Evolutionary conservation across 1,140 invertebrate species (phyloP).

Genomic region (Apis florea): DNA sequence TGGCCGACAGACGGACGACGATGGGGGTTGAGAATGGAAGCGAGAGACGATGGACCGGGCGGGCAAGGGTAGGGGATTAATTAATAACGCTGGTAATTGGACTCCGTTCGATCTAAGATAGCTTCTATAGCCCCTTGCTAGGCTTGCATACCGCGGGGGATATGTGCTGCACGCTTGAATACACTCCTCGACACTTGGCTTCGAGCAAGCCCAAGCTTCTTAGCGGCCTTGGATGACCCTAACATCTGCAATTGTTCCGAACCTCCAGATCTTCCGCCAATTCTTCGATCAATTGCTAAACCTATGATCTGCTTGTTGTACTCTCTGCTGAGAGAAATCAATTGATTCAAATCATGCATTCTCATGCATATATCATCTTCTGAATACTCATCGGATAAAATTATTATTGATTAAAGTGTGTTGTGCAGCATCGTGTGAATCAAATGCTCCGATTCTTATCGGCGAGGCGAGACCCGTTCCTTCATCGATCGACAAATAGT

Average conservation of each 20-base stretch:
- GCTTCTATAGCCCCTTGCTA: slow-evolving; percentile 61
- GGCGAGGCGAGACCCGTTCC: background rate
- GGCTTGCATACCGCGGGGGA: slow-evolving; percentile 58
- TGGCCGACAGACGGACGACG: slow-evolving; percentile 69
- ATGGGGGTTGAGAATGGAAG: slow-evolving; percentile 69
- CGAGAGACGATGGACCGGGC: slow-evolving; percentile 62
- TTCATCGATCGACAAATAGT: slow-evolving; percentile 1
- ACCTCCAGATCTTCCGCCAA: slow-evolving; percentile 6
- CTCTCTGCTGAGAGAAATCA: no score
- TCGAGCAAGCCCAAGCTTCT: slow-evolving; percentile 15
- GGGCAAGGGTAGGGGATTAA: slow-evolving; percentile 67
- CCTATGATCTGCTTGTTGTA: no score
- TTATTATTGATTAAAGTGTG: no score
- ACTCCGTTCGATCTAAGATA: slow-evolving; percentile 76
- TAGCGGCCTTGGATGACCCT: slow-evolving; percentile 12
- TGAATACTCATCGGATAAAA: no score
- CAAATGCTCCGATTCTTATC: no score
- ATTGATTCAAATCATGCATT: no score
- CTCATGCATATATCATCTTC: no score
- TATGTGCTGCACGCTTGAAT: slow-evolving; percentile 60
- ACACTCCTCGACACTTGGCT: slow-evolving; percentile 45
- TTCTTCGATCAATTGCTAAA: slow-evolving; percentile 19
- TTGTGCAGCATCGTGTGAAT: no score
- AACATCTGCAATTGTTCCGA: background rate
- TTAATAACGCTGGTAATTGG: slow-evolving; percentile 77